Evolutionary conservation across 2,113 vertebrate genomes (phyloP).

Genomic region (Hemichromis elongatus): DNA sequence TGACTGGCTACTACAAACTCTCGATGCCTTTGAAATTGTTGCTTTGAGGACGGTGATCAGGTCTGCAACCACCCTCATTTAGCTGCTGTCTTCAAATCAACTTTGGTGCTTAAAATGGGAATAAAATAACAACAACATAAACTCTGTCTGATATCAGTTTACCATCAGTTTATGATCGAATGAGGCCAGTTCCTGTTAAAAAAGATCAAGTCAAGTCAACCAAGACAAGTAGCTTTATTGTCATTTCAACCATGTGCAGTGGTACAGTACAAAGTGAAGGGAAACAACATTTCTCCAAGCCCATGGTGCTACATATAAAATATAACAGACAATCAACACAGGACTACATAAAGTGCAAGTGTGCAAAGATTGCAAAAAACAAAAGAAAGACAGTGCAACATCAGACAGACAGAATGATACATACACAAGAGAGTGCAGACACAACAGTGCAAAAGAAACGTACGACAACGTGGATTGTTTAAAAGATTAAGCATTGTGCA

Average conservation of each 20-base stretch:
- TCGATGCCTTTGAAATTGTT: not conserved
- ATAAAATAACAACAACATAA: not conserved
- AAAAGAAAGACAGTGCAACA: not conserved
- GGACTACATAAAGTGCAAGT: not conserved
- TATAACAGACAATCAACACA: not conserved
- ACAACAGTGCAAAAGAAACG: not conserved
- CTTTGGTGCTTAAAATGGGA: not conserved
- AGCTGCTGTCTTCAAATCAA: not conserved
- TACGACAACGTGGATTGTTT: not conserved
- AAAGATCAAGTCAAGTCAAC: not conserved
- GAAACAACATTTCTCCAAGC: no score
- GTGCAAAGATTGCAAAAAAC: not conserved
- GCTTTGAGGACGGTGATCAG: not conserved
- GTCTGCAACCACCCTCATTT: not conserved
- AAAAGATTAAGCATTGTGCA: not conserved
- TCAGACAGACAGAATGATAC: not conserved
- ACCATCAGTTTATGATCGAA: not conserved
- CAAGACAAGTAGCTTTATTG: not conserved
- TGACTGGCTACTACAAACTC: not conserved
- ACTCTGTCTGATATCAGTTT: not conserved
- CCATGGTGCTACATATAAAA: not conserved
- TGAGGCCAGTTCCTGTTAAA: not conserved
- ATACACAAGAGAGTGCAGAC: not conserved
- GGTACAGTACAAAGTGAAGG: not conserved
- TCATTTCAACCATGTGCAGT: not conserved